Base-by-base conservation (phyloP, 2,888 invertebrate genomes). In the Ormyrus rosae region DNA sequence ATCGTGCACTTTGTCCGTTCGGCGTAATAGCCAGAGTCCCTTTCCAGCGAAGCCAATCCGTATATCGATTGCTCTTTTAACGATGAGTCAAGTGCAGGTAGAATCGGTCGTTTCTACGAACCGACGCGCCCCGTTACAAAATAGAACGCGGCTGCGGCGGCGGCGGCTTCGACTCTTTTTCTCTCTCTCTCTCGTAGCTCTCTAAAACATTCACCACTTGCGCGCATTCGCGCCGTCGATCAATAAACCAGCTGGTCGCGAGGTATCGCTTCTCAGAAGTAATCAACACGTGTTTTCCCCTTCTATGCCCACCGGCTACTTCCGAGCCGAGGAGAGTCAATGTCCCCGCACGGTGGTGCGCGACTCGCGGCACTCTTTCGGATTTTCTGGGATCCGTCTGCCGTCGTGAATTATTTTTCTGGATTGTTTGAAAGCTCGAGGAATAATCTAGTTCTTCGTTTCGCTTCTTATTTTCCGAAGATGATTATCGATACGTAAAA, bases 211-310 rank as follows among this genome's bases (percentile, higher is more conserved):
- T 80, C 74, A 75, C 50, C 60, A 34, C 34, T 34, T 34, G 34
- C 34, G 34, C 34, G 34, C 34, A 34, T 4, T 34, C 34, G 45
- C 64, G 2, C 50, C 13, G 19, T 46, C 69, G 77, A 81, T 81
- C 81, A 69, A 81, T 77, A 77, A 72, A 63, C 73, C 77, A 69
- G 77, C 69, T 77, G 73, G 60, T 73, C 73, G 61, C 45, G 34
- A 55, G 55, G 56, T 51, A 50, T 48, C 34, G 64, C 19, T 81
- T 81, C 76, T 60, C 6, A 76, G 75, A 80, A 80, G 67, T 67
- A 80, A 76, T 80, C 68, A 80, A 76, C 72, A 81, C 73, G 77
- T 81, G 69, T 75, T 71, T 71, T 55, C 69, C 68, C 73, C 51
- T 58, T 51, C 53, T 45, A 19, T 46, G 13, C 19, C 19, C 64